Percentiles rank a stretch among this genome's conserved stretches.
These are phyloP conservation scores for Apamea crenata DNA, from an alignment of 2,888 invertebrate species.

Conservation along the genomic window DNA sequence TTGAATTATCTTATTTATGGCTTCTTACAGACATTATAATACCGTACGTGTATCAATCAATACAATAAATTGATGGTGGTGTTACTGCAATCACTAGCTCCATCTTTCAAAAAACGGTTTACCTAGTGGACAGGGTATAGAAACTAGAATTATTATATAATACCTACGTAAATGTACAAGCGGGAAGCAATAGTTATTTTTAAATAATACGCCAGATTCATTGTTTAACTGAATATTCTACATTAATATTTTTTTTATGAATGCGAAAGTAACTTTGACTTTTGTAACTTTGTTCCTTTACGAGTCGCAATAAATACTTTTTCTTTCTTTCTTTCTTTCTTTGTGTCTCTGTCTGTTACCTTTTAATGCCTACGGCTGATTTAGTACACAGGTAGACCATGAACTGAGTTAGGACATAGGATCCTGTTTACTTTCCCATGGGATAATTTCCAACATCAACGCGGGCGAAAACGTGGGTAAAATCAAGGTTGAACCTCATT, in stretches of 20 bases:
- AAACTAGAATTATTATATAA: background rate
- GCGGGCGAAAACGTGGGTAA: too few species aligned
- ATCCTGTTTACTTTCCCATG: background rate
- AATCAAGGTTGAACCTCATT: background rate
- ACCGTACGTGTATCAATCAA: too few species aligned
- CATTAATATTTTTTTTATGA: background rate
- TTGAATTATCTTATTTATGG: too few species aligned
- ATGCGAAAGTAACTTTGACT: background rate
- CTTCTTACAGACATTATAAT: too few species aligned
- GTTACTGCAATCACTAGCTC: too few species aligned
- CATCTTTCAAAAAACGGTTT: too few species aligned
- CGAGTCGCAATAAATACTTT: too few species aligned
- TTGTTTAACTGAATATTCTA: background rate
- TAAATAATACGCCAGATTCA: background rate
- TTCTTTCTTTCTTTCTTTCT: too few species aligned
- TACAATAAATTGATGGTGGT: too few species aligned
- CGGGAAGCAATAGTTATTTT: background rate
- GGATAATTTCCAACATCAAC: too few species aligned
- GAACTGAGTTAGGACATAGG: background rate
- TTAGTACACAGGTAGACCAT: background rate
- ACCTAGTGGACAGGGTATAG: too few species aligned
- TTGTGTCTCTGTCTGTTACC: background rate
- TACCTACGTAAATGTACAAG: background rate
- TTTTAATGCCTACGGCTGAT: background rate
- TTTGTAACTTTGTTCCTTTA: too few species aligned